phyloP scores from a whole-genome alignment of 2,113 vertebrate species.

The Phainopepla nitens region DNA sequence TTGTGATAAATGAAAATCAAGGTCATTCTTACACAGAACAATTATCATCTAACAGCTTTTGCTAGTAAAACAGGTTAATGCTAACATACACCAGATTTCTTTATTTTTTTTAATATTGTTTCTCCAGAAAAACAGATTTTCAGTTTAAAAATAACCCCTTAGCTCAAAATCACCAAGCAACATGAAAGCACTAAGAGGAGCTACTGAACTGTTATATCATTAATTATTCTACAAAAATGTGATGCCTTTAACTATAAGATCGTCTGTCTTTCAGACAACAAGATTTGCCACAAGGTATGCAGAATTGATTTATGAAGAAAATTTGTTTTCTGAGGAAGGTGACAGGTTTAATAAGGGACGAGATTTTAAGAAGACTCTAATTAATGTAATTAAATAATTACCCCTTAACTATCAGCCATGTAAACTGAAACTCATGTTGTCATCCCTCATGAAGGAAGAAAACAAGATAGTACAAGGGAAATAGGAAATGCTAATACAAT shows the following conservation, averaged over 20 bases:
- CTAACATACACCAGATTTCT: neutral
- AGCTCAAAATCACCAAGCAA: slow-evolving; percentile 15
- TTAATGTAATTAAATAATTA: slow-evolving; percentile 27
- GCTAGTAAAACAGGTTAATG: slow-evolving; percentile 47
- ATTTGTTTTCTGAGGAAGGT: neutral
- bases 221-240: slow-evolving; percentile 4
- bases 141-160: slow-evolving; percentile 20
- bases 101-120: neutral
- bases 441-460: neutral
- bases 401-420: neutral
- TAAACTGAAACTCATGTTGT: neutral
- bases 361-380: neutral
- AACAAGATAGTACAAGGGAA: neutral
- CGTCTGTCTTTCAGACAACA: neutral
- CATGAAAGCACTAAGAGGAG: neutral
- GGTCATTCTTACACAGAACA: slow-evolving; percentile 3
- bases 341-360: neutral
- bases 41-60: slow-evolving; percentile 52
- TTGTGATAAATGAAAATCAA: slow-evolving; percentile 45
- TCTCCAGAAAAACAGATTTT: slow-evolving; percentile 10
- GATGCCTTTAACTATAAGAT: neutral
- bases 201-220: neutral
- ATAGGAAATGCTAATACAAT: neutral
- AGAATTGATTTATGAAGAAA: neutral
- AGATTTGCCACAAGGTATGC: neutral